Evolutionary conservation across 2,797 vertebrate species (phyloP).

Genomic region (Acestrorhynchus altus): DNA sequence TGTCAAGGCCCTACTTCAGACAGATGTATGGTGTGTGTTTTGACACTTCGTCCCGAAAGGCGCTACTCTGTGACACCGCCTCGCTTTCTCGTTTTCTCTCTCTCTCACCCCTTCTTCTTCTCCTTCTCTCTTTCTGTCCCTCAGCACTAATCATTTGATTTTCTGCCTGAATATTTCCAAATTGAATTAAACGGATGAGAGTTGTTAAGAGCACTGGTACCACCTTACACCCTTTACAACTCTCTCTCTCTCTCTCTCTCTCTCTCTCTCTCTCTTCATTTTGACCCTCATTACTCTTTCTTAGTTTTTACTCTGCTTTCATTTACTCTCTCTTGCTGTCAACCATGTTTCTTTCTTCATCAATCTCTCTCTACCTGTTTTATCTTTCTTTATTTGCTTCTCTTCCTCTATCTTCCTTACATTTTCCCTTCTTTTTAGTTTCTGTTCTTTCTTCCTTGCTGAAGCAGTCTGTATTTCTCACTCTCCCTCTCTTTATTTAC

Average conservation of each 20-base stretch:
- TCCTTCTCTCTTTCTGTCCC: constrained; percentile 60
- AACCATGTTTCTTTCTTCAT: background rate
- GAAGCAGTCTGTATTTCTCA: background rate
- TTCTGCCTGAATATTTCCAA: constrained; percentile 85
- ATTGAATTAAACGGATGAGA: constrained; percentile 82
- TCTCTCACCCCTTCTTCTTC: constrained; percentile 23
- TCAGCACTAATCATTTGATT: constrained; percentile 86
- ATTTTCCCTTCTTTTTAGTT: background rate
- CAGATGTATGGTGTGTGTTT: constrained; percentile 78
- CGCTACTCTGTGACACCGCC: constrained; percentile 68
- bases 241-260: background rate
- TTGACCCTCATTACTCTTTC: background rate
- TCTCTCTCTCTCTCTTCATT: background rate
- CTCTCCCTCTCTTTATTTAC: too few species aligned
- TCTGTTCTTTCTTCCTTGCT: too few species aligned
- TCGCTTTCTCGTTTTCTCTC: constrained; percentile 46
- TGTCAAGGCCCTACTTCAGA: constrained; percentile 77
- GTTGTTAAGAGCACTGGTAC: constrained; percentile 76
- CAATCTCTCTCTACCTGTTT: too few species aligned
- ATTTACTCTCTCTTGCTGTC: background rate
- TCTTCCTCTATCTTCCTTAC: background rate
- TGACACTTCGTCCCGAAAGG: constrained; percentile 82
- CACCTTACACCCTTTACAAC: constrained; percentile 73
- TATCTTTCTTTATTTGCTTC: too few species aligned
- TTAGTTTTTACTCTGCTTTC: background rate